Evolutionary conservation across 2,797 vertebrate genomes (phyloP), one percentile per base, ranked within the genome.

Genomic region (Myoxocephalus aenaeus): DNA sequence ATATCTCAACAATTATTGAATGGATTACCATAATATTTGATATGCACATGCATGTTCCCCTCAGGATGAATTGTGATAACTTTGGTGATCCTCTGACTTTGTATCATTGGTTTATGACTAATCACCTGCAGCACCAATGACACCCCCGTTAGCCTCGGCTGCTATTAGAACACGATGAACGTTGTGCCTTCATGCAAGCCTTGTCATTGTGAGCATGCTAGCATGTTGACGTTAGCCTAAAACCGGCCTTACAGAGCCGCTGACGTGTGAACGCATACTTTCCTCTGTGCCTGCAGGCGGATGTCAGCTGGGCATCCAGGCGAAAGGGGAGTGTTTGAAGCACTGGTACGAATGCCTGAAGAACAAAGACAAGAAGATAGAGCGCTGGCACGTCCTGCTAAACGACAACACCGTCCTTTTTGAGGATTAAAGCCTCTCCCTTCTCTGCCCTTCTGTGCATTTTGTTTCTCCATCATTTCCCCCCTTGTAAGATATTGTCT

Each of bases 261-360:
- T 2, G 11, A 27, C 6, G 12, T 22, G 0, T 48, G 63, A 13
- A 38, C 2, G 27, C 13, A 22, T 0, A 1, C 12, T 7, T 27
- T 29, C 50, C 25, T 27, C 3, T 79, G 7, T 57, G 46, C 46
- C 40, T 67, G 1, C 93, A 99, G 98, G 98, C 0, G 97, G 98
- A 7, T 99, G 97, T 87, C 97, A 97, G 92, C 89, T 99, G 5
- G 98, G 98, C 57, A 99, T 99, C 90, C 97, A 96, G 0, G 98
- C 97, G 10, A 97, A 99, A 90, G 98, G 98, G 0, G 97, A 99
- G 84, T 95, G 96, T 87, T 90, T 99, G 91, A 99, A 99, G 94
- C 98, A 99, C 89, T 99, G 98, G 97, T 99, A 98, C 1, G 98
- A 98, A 78, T 99, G 97, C 57, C 90, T 99, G 78, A 99, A 99